Evolutionary conservation across 92 coral and sea anemone genomes (phyloP).

Genomic region (Actinernus sp.): DNA sequence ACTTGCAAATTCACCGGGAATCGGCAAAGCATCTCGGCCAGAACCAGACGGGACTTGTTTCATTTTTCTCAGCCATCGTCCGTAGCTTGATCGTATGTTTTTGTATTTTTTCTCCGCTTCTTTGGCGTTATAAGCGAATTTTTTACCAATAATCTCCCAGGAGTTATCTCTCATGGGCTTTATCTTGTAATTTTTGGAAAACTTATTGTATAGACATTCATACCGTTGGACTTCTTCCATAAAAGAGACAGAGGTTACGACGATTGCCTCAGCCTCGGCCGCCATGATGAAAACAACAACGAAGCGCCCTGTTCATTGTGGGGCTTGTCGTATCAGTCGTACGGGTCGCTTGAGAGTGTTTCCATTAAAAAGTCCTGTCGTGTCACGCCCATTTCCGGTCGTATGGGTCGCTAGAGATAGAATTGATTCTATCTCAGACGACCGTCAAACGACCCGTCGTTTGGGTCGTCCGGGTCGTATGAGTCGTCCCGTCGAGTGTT

Average conservation of each 20-base stretch:
- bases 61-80: conserved; percentile 21
- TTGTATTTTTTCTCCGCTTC: conserved; percentile 27
- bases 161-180: conserved; percentile 31
- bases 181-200: conserved; percentile 27
- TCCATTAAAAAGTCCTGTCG: background rate
- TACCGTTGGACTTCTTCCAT: too few species aligned
- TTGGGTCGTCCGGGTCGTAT: background rate
- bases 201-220: too few species aligned
- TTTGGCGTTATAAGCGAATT: conserved; percentile 20
- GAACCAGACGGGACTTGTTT: conserved; percentile 47
- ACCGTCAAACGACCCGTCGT: conserved; percentile 1
- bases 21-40: conserved; percentile 40
- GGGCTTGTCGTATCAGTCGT: background rate
- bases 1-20: conserved; percentile 29
- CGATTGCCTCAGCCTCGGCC: too few species aligned
- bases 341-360: background rate
- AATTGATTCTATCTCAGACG: background rate
- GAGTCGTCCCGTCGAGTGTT: background rate
- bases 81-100: conserved; percentile 27
- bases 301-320: too few species aligned
- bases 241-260: too few species aligned
- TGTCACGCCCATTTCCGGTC: background rate
- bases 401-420: background rate
- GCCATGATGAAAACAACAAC: too few species aligned
- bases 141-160: conserved; percentile 43